Percentiles rank a stretch among this genome's conserved stretches.
These are phyloP conservation scores for Chymomyza caudatula DNA, from an alignment of 2,888 invertebrate species.

Conservation along the genomic window DNA sequence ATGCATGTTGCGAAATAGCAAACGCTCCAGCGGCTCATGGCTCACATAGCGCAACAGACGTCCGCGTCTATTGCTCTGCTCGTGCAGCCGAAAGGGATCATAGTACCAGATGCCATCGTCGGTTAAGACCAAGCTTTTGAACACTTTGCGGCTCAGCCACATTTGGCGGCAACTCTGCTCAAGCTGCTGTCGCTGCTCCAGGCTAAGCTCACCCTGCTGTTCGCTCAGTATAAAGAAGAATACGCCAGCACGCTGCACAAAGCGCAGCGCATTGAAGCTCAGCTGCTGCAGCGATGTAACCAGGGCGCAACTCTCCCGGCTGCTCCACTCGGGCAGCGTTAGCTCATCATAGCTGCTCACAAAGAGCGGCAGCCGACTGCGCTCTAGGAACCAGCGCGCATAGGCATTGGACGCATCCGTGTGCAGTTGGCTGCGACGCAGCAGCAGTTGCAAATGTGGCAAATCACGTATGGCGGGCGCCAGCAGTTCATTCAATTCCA, in stretches of 20 bases:
- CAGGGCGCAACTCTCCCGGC: conserved; percentile 55
- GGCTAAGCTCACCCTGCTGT: conserved; percentile 3
- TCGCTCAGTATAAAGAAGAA: conserved; percentile 64
- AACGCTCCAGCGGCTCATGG: conserved; percentile 35
- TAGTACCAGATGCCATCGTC: conserved; percentile 56
- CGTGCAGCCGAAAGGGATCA: conserved; percentile 60
- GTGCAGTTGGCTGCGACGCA: conserved; percentile 33
- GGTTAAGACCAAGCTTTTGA: conserved; percentile 59
- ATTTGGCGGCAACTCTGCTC: conserved; percentile 46
- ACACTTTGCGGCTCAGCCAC: conserved; percentile 60
- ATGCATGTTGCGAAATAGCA: conserved; percentile 71
- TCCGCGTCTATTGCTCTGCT: conserved; percentile 31
- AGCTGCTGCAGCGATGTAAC: conserved; percentile 52
- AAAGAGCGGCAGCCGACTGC: conserved; percentile 27
- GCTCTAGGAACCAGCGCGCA: conserved; percentile 53
- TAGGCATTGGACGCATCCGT: conserved; percentile 52
- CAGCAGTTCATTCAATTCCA: conserved; percentile 28
- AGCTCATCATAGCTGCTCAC: conserved; percentile 29
- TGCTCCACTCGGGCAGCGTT: conserved; percentile 15
- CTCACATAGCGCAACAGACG: conserved; percentile 52
- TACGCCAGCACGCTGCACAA: conserved; percentile 45
- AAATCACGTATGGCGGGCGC: conserved; percentile 34
- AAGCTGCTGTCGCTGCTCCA: conserved; percentile 26
- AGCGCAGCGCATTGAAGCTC: conserved; percentile 28
- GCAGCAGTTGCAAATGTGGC: conserved; percentile 43